Evolutionary conservation across 2,888 invertebrate species (phyloP).

Genomic region (Caenorhabditis doughertyi): DNA sequence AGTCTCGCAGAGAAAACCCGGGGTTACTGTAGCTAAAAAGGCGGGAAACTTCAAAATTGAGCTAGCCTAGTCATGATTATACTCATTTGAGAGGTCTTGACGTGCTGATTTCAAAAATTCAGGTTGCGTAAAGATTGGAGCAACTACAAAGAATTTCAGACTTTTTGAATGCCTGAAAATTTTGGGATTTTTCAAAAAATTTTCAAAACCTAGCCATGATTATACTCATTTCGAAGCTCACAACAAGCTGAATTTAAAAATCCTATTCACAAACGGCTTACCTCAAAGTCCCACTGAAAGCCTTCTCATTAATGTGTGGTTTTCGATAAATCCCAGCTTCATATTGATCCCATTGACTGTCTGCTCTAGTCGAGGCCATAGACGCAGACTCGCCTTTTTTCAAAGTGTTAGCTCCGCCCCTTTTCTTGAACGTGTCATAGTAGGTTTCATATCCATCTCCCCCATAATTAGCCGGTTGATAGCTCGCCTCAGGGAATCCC

Average conservation of each 20-base stretch:
- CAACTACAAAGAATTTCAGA: too few relatives aligned
- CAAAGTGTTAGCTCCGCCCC: slow-evolving; percentile 64
- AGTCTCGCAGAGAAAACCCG: background rate
- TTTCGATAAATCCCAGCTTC: slow-evolving; percentile 81
- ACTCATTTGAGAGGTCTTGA: too few relatives aligned
- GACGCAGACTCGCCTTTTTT: slow-evolving; percentile 65
- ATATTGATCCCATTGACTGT: slow-evolving; percentile 74
- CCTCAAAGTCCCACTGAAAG: slow-evolving; percentile 75
- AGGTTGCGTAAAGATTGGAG: too few relatives aligned
- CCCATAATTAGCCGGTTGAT: slow-evolving; percentile 77
- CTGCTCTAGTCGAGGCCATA: slow-evolving; percentile 55
- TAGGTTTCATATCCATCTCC: slow-evolving; percentile 80
- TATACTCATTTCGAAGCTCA: slow-evolving; percentile 1
- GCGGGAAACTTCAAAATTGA: too few relatives aligned
- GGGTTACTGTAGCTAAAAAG: slow-evolving; percentile 4
- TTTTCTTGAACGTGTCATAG: slow-evolving; percentile 79
- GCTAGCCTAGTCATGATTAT: too few relatives aligned
- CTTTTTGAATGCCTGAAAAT: too few relatives aligned
- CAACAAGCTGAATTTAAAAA: background rate
- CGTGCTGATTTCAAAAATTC: too few relatives aligned
- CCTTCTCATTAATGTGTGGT: slow-evolving; percentile 77
- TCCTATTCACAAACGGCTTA: background rate
- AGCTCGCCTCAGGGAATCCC: slow-evolving; percentile 69
- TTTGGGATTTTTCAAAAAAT: too few relatives aligned
- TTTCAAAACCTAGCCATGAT: background rate